Conservation (phyloP, 53 echinoderm and acorn worm species). For the Echinarachnius parma region DNA sequence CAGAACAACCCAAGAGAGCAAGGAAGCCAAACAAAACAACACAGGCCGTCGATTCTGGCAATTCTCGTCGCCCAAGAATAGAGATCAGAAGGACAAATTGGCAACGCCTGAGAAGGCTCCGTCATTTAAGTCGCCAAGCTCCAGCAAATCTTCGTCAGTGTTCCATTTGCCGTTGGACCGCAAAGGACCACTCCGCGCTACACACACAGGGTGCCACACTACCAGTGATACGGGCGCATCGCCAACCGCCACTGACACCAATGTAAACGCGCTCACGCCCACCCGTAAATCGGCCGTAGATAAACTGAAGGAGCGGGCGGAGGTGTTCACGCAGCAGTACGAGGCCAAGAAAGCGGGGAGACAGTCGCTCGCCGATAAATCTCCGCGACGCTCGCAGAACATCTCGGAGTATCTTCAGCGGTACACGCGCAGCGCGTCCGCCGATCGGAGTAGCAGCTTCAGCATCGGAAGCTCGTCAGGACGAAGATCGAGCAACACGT, state of each 20-base stretch:
- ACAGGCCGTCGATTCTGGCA: conserved; percentile 40
- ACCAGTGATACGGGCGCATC: conserved; percentile 4
- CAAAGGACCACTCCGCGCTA: conserved; percentile 5
- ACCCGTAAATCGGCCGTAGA: conserved; percentile 29
- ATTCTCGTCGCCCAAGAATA: conserved; percentile 24
- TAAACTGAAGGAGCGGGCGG: conserved; percentile 29
- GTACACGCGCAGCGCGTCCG: conserved; percentile 33
- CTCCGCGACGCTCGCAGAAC: conserved; percentile 13
- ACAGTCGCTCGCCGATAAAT: conserved; percentile 22
- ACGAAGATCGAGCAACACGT: conserved; percentile 17
- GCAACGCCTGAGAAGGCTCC: conserved; percentile 34
- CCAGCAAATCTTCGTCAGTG: conserved; percentile 21
- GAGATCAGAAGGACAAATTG: conserved; percentile 27
- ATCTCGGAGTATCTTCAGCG: conserved; percentile 16
- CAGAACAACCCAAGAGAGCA: conserved; percentile 10
- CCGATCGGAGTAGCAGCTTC: conserved; percentile 40
- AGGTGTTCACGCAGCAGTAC: conserved; percentile 34
- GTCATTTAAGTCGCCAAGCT: background rate
- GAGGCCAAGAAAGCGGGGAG: conserved; percentile 24
- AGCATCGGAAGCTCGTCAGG: conserved; percentile 30
- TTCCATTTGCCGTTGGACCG: conserved; percentile 28
- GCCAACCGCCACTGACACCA: background rate
- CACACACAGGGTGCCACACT: background rate
- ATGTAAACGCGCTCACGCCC: background rate
- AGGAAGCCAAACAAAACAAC: conserved; percentile 13